These are phyloP conservation scores for Muntiacus muntjak DNA, from an alignment of 2,113 vertebrate species.

Conservation along the genomic window DNA sequence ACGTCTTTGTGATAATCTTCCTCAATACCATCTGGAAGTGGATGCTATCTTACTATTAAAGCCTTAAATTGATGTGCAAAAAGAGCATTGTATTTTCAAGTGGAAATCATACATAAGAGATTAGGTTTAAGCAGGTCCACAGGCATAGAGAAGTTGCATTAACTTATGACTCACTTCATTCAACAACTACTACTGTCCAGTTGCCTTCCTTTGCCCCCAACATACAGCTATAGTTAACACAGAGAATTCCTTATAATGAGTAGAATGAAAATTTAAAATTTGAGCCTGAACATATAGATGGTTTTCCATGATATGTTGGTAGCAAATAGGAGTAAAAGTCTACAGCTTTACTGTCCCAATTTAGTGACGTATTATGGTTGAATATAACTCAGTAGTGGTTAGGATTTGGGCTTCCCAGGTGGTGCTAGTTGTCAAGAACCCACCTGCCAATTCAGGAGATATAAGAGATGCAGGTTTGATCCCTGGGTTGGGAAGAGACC, in stretches of 20 bases:
- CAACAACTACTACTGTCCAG: not conserved
- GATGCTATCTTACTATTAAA: not conserved
- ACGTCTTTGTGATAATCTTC: not conserved
- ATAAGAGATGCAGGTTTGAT: fast-evolving
- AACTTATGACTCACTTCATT: not conserved
- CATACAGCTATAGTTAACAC: not conserved
- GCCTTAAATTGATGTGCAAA: not conserved
- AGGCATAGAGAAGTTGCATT: not conserved
- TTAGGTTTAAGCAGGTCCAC: not conserved
- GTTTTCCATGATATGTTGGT: not conserved
- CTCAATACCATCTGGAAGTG: not conserved
- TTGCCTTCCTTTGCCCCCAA: not conserved
- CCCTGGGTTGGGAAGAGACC: not conserved
- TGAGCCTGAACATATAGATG: not conserved
- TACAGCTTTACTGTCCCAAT: fast-evolving
- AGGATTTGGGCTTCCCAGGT: not conserved
- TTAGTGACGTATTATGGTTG: not conserved
- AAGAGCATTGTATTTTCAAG: not conserved
- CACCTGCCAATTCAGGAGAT: not conserved
- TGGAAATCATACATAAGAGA: not conserved
- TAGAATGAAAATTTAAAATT: not conserved
- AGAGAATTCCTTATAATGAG: not conserved
- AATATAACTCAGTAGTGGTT: not conserved
- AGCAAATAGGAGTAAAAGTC: not conserved
- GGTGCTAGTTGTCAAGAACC: not conserved